Percentiles rank a stretch among this genome's conserved stretches.
These are phyloP conservation scores for Imbricaverruca yamaguchii DNA, from an alignment of 2,888 invertebrate genomes.

Conservation along the genomic window DNA sequence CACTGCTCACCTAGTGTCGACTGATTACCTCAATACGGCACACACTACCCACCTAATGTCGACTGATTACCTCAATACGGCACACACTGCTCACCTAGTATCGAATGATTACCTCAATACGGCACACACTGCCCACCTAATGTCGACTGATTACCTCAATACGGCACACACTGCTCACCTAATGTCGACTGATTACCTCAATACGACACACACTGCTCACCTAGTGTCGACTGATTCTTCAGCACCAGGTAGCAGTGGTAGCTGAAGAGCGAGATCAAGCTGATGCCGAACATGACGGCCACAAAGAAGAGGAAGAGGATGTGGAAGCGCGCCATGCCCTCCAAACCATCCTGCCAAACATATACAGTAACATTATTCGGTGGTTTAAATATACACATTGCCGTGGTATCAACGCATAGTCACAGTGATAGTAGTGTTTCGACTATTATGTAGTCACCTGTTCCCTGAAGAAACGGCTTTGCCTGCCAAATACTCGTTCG, in stretches of 20 bases:
- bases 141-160: conserved; percentile 96
- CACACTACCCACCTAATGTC: conserved; percentile 66
- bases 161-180: no score
- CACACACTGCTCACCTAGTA: conserved; percentile 62
- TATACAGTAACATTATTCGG: no score
- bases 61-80: no score
- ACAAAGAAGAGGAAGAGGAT: conserved; percentile 96
- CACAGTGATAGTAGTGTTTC: no score
- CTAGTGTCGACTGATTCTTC: conserved; percentile 90
- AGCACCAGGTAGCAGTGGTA: conserved; percentile 93
- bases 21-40: no score
- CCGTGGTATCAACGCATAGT: no score
- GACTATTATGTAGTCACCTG: no score
- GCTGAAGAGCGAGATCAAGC: conserved; percentile 87
- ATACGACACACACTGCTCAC: conserved; percentile 46
- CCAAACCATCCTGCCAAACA: conserved; percentile 29
- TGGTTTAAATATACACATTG: no score
- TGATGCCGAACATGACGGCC: conserved; percentile 93
- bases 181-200: no score
- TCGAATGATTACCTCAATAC: conserved; percentile 97
- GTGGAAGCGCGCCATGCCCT: conserved; percentile 60
- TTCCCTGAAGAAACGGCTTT: no score
- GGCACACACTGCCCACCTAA: conserved; percentile 60
- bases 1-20: conserved; percentile 75
- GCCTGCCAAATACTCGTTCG: no score